Evolutionary conservation across 64 coral and sea anemone genomes (phyloP), one percentile per base, ranked within the genome.

Genomic region (Montipora efflorescens): DNA sequence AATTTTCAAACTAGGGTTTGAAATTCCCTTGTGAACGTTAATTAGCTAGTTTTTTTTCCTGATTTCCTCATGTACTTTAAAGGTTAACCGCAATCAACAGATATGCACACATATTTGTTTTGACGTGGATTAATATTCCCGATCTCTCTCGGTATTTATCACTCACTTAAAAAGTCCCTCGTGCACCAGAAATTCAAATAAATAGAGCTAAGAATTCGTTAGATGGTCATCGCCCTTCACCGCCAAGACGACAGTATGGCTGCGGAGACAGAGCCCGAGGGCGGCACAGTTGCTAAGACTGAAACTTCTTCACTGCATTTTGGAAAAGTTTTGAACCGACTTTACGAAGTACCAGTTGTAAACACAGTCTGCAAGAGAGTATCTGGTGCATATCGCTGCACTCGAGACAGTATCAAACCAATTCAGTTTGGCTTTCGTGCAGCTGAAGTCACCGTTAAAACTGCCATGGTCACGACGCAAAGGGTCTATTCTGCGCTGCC

Each of bases 281-380:
- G 71, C 16, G 82, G 7, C 7, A 8, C 16, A 7, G 66, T 71
- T 51, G 12, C 8, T 18, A 45, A 72, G 23, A 21, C 4, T 49
- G 47, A 50, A 48, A 72, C 15, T 19, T 71, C 45, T 0, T 68
- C 82, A 13, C 50, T 23, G 19, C 82, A 72, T 71, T 68, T 72
- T 13, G 62, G 61, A 47, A 21, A 46, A 52, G 64, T 86, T 72
- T 46, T 86, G 18, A 72, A 71, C 18, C 82, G 82, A 14, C 82
- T 86, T 1, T 19, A 71, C 19, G 62, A 86, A 12, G 47, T 72
- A 72, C 66, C 82, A 64, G 46, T 51, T 86, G 16, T 86, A 9
- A 86, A 71, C 12, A 49, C 66, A 22, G 13, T 68, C 19, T 86
- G 66, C 47, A 59, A 48, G 9, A 16, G 46, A 13, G 66, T 72